phyloP scores from a whole-genome alignment of 30 jellyfish, hydroid and myxozoan genomes.

The Cassiopea xamachana region DNA sequence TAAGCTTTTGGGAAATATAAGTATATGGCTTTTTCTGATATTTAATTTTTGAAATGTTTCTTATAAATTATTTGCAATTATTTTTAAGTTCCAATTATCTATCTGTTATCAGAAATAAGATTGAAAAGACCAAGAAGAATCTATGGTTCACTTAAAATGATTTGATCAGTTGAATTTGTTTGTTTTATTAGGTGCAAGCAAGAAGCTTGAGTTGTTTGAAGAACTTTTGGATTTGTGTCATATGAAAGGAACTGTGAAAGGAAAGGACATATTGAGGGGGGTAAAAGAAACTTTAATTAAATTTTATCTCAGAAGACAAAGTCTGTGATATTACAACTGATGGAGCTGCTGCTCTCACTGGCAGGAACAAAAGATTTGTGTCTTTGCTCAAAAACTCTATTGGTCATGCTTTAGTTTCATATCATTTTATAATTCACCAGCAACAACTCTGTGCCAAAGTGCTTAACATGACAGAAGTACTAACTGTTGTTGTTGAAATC shows the following conservation, averaged over 20 bases:
- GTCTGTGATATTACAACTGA: conserved; percentile 28
- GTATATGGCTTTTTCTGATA: too few species aligned
- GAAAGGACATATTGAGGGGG: conserved; percentile 36
- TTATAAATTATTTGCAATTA: too few species aligned
- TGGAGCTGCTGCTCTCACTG: conserved; percentile 51
- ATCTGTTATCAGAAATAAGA: conserved; percentile 4
- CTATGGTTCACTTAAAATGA: neutral
- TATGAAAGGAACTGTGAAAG: conserved; percentile 27
- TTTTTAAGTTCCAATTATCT: neutral
- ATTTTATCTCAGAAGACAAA: conserved; percentile 26
- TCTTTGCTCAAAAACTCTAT: conserved; percentile 35
- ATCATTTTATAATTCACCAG: conserved; percentile 46
- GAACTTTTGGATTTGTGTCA: conserved; percentile 50
- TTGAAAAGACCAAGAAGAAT: neutral
- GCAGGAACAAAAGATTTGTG: conserved; percentile 28
- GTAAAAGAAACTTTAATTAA: conserved; percentile 19
- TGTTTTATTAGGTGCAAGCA: conserved; percentile 2
- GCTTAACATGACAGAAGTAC: conserved; percentile 31
- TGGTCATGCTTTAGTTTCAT: conserved; percentile 1
- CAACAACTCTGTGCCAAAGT: conserved; percentile 34
- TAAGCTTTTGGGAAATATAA: neutral
- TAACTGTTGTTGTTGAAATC: conserved; percentile 19
- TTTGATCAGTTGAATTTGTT: neutral
- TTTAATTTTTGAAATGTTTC: too few species aligned
- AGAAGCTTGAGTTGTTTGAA: conserved; percentile 30